Base-by-base conservation (phyloP, 2,888 invertebrate species). In the Coelopa pilipes region DNA sequence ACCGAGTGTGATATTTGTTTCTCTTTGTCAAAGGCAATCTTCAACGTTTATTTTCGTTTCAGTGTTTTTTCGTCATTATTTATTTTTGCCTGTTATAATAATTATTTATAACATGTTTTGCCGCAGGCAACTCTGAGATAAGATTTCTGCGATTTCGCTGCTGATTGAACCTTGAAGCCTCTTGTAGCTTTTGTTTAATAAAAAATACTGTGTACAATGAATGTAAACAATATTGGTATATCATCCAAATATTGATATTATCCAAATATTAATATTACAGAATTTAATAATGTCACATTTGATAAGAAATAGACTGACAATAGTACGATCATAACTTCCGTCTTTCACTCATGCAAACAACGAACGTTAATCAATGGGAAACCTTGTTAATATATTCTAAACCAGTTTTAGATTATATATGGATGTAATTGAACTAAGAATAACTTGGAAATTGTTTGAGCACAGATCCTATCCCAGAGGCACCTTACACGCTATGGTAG, bases 141-240 rank as follows among this genome's bases (percentile, higher is more conserved):
- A 70, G 70, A 70, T 70, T 70, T 59, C 15, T 60, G 70, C 53
- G 49, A n/a, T 17, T 70, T 63, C 62, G 24, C 50, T 49, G 62
- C 15, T 59, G 59, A 46, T 70, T 46, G 63, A 70, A 70, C 70
- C 70, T 70, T 70, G 70, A 62, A 70, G 24, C 50, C 10, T 34
- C n/a, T 53, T 21, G n/a, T 9, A 45, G 65, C 10, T 10, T 65
- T 65, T 65, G 9, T 45, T 63, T 5, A 45, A 24, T 15, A 15
- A 24, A 12, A 67, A 53, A 67, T 50, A 67, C 53, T 12, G 11
- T 21, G 9, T 21, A 24, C 47, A 67, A 67, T 49, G 50, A 67
- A 63, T 63, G 47, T 63, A 63, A 63, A 63, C 17, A 63, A 17
- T 46, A 24, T 5, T 34, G 34, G 4, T 4, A 34, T 34, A 34